A percentile compares a stretch with the other conserved stretches of the same genome.
Conservation (phyloP, 1,140 invertebrate species). For the Macrobrachium rosenbergii region DNA sequence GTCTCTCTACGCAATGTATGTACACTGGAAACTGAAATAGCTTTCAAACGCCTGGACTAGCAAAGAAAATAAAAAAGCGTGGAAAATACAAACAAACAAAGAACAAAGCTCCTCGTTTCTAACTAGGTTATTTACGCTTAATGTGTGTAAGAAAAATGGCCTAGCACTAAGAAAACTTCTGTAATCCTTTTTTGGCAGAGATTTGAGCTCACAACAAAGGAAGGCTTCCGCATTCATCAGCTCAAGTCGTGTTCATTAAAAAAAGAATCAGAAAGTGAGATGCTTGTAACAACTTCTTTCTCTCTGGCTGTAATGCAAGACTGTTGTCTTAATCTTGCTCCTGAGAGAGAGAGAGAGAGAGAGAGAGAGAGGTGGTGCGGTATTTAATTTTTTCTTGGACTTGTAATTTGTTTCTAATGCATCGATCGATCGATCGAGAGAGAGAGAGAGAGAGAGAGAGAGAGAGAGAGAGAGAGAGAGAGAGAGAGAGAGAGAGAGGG, state of each 20-base stretch:
- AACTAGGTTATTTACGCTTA: too few species aligned
- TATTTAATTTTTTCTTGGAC: too few species aligned
- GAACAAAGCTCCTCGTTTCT: too few species aligned
- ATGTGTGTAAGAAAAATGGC: too few species aligned
- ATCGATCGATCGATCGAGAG: too few species aligned
- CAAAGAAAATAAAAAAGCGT: too few species aligned
- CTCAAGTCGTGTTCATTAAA: background rate
- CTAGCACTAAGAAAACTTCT: too few species aligned
- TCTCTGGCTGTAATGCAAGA: background rate
- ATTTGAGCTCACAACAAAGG: background rate
- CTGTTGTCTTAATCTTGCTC: background rate
- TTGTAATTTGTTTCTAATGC: too few species aligned
- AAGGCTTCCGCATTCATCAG: background rate
- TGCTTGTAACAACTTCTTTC: background rate
- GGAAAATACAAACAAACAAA: too few species aligned
- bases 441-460: background rate
- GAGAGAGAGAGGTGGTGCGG: background rate
- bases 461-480: background rate
- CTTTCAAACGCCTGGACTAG: too few species aligned
- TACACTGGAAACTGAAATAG: background rate
- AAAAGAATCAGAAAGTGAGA: background rate
- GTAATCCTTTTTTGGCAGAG: background rate
- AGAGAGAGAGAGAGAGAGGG: background rate
- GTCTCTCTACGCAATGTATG: background rate
- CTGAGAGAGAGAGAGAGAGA: background rate